These are phyloP conservation scores for Phenganax marumi DNA, from an alignment of 92 coral and sea anemone genomes.

Conservation along the genomic window DNA sequence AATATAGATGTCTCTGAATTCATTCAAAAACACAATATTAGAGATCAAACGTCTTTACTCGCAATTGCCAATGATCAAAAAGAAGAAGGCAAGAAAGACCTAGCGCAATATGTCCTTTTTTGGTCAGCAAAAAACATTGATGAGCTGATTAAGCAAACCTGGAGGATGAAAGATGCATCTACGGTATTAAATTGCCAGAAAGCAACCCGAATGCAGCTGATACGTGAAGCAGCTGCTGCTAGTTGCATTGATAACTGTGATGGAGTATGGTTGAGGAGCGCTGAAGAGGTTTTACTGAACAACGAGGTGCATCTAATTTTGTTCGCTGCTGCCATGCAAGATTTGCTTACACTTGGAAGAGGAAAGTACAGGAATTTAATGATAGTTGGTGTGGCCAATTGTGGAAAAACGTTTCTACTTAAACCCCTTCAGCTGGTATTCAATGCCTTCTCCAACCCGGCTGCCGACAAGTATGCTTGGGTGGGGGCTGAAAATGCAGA, in stretches of 20 bases:
- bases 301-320: not conserved
- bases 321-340: not conserved
- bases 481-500: conserved; percentile 47
- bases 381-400: conserved; percentile 9
- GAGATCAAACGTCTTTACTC: conserved; percentile 16
- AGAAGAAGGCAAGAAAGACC: conserved; percentile 8
- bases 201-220: not conserved
- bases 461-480: conserved; percentile 53
- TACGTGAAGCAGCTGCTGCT: conserved; percentile 7
- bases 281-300: not conserved
- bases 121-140: not conserved
- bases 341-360: not conserved
- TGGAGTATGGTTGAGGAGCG: not conserved
- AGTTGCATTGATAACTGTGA: not conserved
- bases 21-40: not conserved
- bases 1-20: conserved; percentile 17
- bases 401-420: conserved; percentile 44
- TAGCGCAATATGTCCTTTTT: not conserved
- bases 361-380: conserved; percentile 1
- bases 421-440: conserved; percentile 36
- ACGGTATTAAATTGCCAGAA: not conserved
- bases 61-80: conserved; percentile 11
- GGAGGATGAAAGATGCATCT: conserved; percentile 12
- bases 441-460: conserved; percentile 47
- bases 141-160: conserved; percentile 19